Percentiles rank a stretch among this genome's conserved stretches.
phyloP scores from a whole-genome alignment of 92 coral and sea anemone species.

The Zoanthus solanderi region DNA sequence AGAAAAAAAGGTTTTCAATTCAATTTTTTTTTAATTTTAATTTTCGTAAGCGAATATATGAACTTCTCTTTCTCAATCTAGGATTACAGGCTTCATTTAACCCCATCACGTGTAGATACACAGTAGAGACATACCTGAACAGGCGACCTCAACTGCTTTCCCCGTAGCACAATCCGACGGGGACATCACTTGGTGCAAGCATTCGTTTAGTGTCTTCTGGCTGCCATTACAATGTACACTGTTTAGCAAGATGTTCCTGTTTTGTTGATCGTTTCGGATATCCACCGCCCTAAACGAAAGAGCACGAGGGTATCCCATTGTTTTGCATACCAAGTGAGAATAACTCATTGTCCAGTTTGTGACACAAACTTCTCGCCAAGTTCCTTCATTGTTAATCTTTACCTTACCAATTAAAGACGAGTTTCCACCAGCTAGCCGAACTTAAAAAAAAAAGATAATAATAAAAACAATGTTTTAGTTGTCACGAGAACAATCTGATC shows the following conservation, averaged over 20 bases:
- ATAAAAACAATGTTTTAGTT: too few species aligned
- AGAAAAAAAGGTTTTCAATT: too few species aligned
- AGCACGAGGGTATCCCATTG: constrained; percentile 3
- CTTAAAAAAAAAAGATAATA: neutral
- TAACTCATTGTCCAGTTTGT: neutral
- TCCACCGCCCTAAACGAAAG: neutral
- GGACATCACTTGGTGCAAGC: neutral
- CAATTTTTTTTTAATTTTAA: too few species aligned
- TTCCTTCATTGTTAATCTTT: neutral
- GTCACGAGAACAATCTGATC: too few species aligned
- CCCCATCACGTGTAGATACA: too few species aligned
- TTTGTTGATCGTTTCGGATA: neutral
- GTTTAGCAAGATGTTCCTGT: neutral
- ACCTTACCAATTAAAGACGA: neutral
- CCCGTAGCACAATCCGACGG: neutral
- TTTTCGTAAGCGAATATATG: too few species aligned
- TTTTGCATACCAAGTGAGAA: constrained; percentile 2
- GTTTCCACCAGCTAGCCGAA: neutral
- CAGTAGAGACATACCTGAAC: neutral
- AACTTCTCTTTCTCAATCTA: too few species aligned
- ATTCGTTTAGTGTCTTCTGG: neutral
- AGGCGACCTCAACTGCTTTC: neutral
- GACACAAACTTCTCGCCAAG: constrained; percentile 2
- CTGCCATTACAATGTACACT: neutral
- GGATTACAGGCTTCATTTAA: too few species aligned